Base-by-base conservation (phyloP, 2,797 vertebrate genomes). In the Hydrolagus colliei region DNA sequence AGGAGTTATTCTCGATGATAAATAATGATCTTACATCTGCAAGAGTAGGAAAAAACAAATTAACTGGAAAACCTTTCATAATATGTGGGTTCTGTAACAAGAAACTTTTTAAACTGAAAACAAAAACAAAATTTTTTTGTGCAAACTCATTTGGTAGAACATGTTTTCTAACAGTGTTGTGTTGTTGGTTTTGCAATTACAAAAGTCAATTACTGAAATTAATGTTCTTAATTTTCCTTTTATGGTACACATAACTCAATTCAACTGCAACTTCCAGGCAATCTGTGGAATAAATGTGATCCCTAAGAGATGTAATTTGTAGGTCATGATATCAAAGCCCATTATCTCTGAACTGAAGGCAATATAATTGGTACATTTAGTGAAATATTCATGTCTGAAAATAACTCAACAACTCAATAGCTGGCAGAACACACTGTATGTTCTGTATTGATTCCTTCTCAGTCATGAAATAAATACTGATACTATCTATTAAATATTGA, bases 341-440 rank as follows among this genome's bases (percentile, higher is more conserved):
- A 20, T 74, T 74, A 35, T 74, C 32, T 41, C 73, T 16, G 41
- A 61, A 59, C 16, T 76, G 74, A 76, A 76, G 61, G 59, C 61
- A 20, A 11, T 59, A 76, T 59, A 59, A 13, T 77, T 77, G 18
- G 9, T 10, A 77, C 20, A 61, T 61, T 20, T 59, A 59, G 74
- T 77, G 59, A 77, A n/a, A n/a, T n/a, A 59, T 72, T 77, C 61
- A 77, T 11, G 14, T 61, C 75, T 61, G 41, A 77, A 77, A 77
- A 61, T 61, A 77, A 4, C 16, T 77, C 7, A 1, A 52, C 41
- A 52, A 77, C 41, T 18, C 41, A 20, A 59, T 20, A 52, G 35
- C 20, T 75, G 18, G 27, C 35, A 75, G 73, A 75, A 18, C 41
- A 20, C 8, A 9, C 41, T 52, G 41, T 6, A 52, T 52, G 41